Evolutionary conservation across 2,797 vertebrate genomes (phyloP).

Genomic region (Leptodactylus fallax): DNA sequence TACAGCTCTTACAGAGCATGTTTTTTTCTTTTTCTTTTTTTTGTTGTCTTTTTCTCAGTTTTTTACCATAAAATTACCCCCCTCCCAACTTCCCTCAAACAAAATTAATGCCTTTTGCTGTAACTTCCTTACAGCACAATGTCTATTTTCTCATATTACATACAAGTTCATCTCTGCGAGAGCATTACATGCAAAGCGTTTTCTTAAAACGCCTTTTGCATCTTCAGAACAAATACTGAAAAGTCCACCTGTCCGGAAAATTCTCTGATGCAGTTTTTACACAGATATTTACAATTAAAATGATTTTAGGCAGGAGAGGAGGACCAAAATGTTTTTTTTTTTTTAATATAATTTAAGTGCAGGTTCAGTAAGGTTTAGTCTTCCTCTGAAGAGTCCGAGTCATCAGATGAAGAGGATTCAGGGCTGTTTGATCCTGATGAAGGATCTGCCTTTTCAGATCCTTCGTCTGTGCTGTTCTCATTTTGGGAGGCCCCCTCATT

Average conservation of each 20-base stretch:
- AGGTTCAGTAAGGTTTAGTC: slow-evolving; percentile 84
- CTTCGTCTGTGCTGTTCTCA: slow-evolving; percentile 94
- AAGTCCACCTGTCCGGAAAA: slow-evolving; percentile 87
- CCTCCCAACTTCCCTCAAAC: slow-evolving; percentile 80
- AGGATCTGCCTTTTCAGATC: slow-evolving; percentile 91
- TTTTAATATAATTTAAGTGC: slow-evolving; percentile 76
- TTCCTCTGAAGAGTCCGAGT: slow-evolving; percentile 95
- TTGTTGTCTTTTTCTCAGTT: slow-evolving; percentile 66
- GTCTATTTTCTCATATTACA: slow-evolving; percentile 83
- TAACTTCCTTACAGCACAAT: slow-evolving; percentile 90
- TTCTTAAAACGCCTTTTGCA: slow-evolving; percentile 92
- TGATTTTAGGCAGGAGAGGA: slow-evolving; percentile 77
- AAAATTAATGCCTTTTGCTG: slow-evolving; percentile 98
- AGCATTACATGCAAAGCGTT: slow-evolving; percentile 99
- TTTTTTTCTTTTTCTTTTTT: slow-evolving; percentile 73
- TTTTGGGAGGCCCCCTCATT: slow-evolving; percentile 87
- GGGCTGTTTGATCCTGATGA: slow-evolving; percentile 93
- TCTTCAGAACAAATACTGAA: slow-evolving; percentile 96
- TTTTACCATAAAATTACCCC: slow-evolving; percentile 96
- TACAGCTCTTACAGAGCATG: slow-evolving; percentile 94
- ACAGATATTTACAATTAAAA: slow-evolving; percentile 95
- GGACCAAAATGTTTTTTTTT: slow-evolving; percentile 69
- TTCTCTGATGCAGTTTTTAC: slow-evolving; percentile 90
- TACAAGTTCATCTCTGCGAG: slow-evolving; percentile 94
- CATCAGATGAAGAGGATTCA: slow-evolving; percentile 85